phyloP scores from a whole-genome alignment of 2,888 invertebrate species.

The Lithophane leautieri region DNA sequence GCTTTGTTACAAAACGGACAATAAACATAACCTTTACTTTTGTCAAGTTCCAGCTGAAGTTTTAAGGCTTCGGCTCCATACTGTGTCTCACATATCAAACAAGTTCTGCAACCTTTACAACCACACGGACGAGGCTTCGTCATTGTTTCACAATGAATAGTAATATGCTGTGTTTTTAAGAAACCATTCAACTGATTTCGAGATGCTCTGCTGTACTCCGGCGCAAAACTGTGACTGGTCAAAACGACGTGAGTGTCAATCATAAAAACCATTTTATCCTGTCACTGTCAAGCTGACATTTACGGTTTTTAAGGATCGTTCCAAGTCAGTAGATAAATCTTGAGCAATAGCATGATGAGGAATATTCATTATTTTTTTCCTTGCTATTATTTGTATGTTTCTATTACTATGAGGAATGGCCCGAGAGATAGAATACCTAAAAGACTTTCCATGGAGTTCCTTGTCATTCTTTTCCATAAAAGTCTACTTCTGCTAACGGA shows the following conservation, averaged over 20 bases:
- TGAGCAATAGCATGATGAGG: not conserved
- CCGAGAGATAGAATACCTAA: too few species aligned
- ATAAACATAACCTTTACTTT: conserved; percentile 92
- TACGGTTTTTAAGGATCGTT: conserved; percentile 4
- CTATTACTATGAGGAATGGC: too few species aligned
- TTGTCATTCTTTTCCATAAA: too few species aligned
- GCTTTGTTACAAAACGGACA: conserved; percentile 94
- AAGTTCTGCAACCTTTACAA: conserved; percentile 97
- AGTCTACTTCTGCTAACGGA: too few species aligned
- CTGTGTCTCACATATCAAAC: conserved; percentile 95
- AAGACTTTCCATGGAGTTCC: too few species aligned
- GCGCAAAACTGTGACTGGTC: not conserved
- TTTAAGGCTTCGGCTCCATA: conserved; percentile 84
- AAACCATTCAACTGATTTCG: conserved; percentile 28
- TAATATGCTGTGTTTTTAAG: not conserved
- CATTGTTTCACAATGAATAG: conserved; percentile 79
- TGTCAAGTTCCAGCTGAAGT: conserved; percentile 83
- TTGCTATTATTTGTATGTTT: too few species aligned
- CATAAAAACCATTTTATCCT: too few species aligned
- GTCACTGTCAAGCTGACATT: conserved; percentile 29
- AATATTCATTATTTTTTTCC: too few species aligned
- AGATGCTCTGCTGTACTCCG: not conserved
- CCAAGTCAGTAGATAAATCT: not conserved
- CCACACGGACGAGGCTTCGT: conserved; percentile 95
- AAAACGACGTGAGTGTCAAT: not conserved